These are phyloP conservation scores for Coilia nasus DNA, from an alignment of 2,797 vertebrate genomes.

Conservation along the genomic window DNA sequence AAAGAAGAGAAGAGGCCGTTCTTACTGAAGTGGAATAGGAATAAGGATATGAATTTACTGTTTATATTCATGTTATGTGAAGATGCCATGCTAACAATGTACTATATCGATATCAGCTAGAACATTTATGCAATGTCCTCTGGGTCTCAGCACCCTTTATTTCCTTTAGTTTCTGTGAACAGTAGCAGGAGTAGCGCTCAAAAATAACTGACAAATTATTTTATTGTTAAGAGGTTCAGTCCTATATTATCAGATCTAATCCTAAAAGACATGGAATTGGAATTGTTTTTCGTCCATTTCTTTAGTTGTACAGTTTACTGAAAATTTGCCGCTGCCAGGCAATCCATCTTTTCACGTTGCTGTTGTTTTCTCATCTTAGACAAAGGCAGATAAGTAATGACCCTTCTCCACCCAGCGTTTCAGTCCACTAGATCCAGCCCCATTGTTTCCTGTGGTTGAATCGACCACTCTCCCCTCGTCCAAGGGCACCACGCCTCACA, in stretches of 20 bases:
- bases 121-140: not conserved
- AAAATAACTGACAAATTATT: not conserved
- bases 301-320: conserved; percentile 1
- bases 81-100: not conserved
- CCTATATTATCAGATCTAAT: not conserved
- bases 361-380: conserved; percentile 53
- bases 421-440: conserved; percentile 50
- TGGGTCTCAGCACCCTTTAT: not conserved
- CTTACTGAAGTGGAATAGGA: not conserved
- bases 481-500: conserved; percentile 59
- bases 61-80: not conserved
- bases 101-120: not conserved
- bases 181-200: not conserved
- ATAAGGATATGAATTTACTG: not conserved
- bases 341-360: conserved; percentile 51
- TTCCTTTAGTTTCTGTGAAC: not conserved
- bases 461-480: conserved; percentile 50
- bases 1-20: not conserved
- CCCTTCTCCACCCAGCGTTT: conserved; percentile 47
- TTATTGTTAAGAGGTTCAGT: not conserved
- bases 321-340: conserved; percentile 34
- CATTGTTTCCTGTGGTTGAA: conserved; percentile 54
- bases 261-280: not conserved
- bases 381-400: conserved; percentile 59
- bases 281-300: not conserved